phyloP scores from a whole-genome alignment of 1,140 invertebrate species.

The Dendroctonus valens region DNA sequence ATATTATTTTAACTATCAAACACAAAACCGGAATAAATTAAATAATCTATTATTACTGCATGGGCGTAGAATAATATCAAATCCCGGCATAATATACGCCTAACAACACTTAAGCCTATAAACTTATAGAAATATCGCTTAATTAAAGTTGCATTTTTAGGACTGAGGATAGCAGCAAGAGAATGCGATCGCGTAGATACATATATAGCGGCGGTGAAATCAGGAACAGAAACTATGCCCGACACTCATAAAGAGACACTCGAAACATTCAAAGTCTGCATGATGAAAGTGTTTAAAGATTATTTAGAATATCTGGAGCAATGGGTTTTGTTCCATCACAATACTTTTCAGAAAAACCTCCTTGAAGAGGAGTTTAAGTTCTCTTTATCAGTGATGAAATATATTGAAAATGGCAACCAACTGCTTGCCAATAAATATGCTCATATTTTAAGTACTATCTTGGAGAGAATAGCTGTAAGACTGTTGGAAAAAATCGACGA shows the following conservation, averaged over 20 bases:
- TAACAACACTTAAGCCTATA: too few relatives aligned
- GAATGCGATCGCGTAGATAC: constrained; percentile 72
- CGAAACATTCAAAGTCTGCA: constrained; percentile 72
- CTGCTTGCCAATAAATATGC: constrained; percentile 69
- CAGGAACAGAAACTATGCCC: constrained; percentile 40
- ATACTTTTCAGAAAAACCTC: constrained; percentile 71
- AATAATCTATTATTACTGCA: too few relatives aligned
- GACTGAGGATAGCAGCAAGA: constrained; percentile 72
- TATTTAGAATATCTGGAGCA: constrained; percentile 74
- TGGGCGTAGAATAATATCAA: too few relatives aligned
- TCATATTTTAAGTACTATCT: constrained; percentile 54
- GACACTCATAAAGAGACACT: constrained; percentile 60
- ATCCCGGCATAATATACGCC: too few relatives aligned
- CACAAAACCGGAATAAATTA: too few relatives aligned
- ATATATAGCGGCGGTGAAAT: constrained; percentile 66
- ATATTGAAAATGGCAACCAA: constrained; percentile 67
- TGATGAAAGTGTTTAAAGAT: constrained; percentile 61
- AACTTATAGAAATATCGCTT: background rate
- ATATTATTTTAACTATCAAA: background rate
- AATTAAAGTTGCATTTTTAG: constrained; percentile 8
- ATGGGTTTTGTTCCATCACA: constrained; percentile 66
- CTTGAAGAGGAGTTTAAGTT: constrained; percentile 82
- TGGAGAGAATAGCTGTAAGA: constrained; percentile 55
- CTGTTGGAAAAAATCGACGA: constrained; percentile 57
- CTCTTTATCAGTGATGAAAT: constrained; percentile 65